A percentile compares a stretch with the other conserved stretches of the same genome.
These are phyloP conservation scores for Epizoanthus ramosus DNA, from an alignment of 92 coral and sea anemone genomes.

Conservation along the genomic window DNA sequence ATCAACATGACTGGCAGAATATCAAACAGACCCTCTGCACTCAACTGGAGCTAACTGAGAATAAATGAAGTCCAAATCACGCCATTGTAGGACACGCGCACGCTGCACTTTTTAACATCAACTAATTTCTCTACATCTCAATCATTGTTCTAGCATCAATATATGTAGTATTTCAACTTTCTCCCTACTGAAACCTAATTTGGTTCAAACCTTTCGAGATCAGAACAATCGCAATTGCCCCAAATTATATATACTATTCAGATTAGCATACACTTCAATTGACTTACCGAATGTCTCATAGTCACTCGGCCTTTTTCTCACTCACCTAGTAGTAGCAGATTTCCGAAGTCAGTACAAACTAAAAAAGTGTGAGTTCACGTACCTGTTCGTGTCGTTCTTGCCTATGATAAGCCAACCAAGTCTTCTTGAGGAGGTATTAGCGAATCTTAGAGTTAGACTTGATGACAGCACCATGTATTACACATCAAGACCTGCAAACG, in stretches of 20 bases:
- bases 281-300: neutral
- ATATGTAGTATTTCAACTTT: neutral
- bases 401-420: conserved; percentile 28
- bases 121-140: neutral
- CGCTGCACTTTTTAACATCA: neutral
- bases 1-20: conserved; percentile 30
- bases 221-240: neutral
- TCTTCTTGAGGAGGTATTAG: conserved; percentile 13
- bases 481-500: conserved; percentile 45
- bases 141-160: neutral
- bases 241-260: neutral
- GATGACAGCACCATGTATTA: conserved; percentile 39
- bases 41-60: neutral
- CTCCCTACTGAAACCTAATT: neutral
- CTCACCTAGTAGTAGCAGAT: neutral
- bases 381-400: conserved; percentile 34
- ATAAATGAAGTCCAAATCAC: conserved; percentile 25
- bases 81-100: neutral
- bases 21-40: conserved; percentile 12
- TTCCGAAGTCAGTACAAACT: neutral
- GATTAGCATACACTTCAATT: conserved; percentile 16
- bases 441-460: conserved; percentile 7
- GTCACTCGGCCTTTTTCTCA: neutral
- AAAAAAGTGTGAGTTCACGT: neutral
- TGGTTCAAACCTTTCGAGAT: neutral